These are phyloP conservation scores for Hyposoter didymator DNA, from an alignment of 2,888 invertebrate genomes.

Conservation along the genomic window DNA sequence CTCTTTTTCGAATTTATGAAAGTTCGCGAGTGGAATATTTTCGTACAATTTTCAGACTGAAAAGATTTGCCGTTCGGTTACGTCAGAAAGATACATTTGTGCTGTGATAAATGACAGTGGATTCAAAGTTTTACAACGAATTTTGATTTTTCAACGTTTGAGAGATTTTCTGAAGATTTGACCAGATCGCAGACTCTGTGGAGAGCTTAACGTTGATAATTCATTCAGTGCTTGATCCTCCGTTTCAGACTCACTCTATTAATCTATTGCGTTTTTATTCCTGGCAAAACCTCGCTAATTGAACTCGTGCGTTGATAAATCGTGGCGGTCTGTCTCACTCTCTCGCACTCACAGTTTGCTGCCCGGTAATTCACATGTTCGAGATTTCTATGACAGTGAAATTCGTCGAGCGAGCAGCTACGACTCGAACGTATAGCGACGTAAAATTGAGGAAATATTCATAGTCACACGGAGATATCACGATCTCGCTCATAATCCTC, in stretches of 20 bases:
- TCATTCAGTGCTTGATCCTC: background rate
- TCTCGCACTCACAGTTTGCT: slow-evolving; percentile 14
- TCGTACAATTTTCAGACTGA: slow-evolving; percentile 2
- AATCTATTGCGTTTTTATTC: slow-evolving; percentile 21
- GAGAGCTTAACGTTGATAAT: background rate
- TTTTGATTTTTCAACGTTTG: background rate
- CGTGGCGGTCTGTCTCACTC: slow-evolving; percentile 31
- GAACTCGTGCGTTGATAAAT: slow-evolving; percentile 54
- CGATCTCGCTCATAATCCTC: slow-evolving; percentile 1
- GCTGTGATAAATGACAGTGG: background rate
- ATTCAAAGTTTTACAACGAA: background rate
- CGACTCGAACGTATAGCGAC: slow-evolving; percentile 27
- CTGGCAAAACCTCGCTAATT: slow-evolving; percentile 51
- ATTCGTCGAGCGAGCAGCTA: slow-evolving; percentile 53
- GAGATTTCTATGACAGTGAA: slow-evolving; percentile 60
- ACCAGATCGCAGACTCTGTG: background rate
- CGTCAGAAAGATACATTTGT: background rate
- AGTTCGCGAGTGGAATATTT: slow-evolving; percentile 42
- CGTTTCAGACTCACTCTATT: slow-evolving; percentile 1
- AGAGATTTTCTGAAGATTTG: background rate
- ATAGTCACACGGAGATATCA: background rate
- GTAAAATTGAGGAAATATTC: slow-evolving; percentile 52
- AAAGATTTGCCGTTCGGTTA: background rate
- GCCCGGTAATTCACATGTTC: slow-evolving; percentile 64
- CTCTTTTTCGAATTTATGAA: slow-evolving; percentile 22